A percentile compares a stretch with the other conserved stretches of the same genome.
Evolutionary conservation across 2,113 vertebrate genomes (phyloP).

Genomic region (Caranx ignobilis): DNA sequence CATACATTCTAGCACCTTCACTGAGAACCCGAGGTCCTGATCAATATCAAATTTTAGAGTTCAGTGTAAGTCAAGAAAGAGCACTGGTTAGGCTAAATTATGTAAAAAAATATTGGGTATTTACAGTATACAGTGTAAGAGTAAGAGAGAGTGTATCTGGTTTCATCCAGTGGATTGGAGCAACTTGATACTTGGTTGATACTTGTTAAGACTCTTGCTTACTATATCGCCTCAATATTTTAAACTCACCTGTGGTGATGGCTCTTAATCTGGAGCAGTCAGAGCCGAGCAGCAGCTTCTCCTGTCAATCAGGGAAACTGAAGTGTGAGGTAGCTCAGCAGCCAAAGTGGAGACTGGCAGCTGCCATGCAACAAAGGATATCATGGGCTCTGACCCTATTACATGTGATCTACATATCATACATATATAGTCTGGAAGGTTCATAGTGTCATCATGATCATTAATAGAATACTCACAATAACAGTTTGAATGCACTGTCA

Average conservation of each 20-base stretch:
- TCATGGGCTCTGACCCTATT: not conserved
- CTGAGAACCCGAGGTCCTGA: not conserved
- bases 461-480: not conserved
- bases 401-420: not conserved
- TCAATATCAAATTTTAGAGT: conserved; percentile 2
- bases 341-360: not conserved
- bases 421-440: not conserved
- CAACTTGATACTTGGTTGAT: not conserved
- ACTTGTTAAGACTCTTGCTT: not conserved
- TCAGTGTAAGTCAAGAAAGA: not conserved
- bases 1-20: not conserved
- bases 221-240: not conserved
- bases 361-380: not conserved
- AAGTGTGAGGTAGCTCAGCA: not conserved
- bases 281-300: not conserved
- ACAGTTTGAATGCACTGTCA: not conserved
- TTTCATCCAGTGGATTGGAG: not conserved
- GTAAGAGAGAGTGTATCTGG: not conserved
- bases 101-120: not conserved
- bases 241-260: not conserved
- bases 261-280: not conserved
- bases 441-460: not conserved
- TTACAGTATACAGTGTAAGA: not conserved
- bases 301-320: not conserved
- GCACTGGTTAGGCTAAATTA: not conserved